Base-by-base conservation (phyloP, 2,888 invertebrate genomes). In the Nycteola revayana region DNA sequence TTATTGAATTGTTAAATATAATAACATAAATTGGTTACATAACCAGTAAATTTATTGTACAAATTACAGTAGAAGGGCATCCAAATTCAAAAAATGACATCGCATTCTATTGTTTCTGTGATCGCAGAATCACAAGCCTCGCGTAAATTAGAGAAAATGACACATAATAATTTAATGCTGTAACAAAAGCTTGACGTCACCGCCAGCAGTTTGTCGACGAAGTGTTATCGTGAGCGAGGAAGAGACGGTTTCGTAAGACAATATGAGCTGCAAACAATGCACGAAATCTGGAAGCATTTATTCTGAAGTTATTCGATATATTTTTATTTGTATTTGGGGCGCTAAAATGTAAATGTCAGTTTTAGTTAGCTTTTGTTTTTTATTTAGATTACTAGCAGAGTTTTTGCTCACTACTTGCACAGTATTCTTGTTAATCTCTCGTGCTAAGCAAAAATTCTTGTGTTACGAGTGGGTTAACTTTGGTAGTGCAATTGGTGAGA, bases 201-300 rank as follows among this genome's bases (percentile, higher is more conserved):
- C 38, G 36, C 41, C 47, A 50, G 18, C 18, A 18, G 6, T 18
- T 3, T 6, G 18, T 50, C 27, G 39, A 42, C 47, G 51, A 54
- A 53, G 43, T 50, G 47, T 55, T 56, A 64, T 56, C 54, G 42
- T 57, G 53, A 53, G 38, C 35, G 32, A 48, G 60, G 60, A 59
- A 61, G 57, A 45, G 35, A 27, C 44, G 44, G 33, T 69, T 63
- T 53, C 52, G 51, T 61, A 63, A 70, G 32, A 61, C 43, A 59
- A 59, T 57, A 55, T 50, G 47, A 31, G 29, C 35, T 38, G 42
- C 54, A 54, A 60, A 71, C 66, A 69, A 67, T 63, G 52, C 49
- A 61, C 26, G 35, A 56, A 60, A 59, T 47, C 36, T 46, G 36
- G 10, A 27, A 28, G 20, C 31, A 18, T 26, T 32, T 52, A 62